Evolutionary conservation across 2,113 vertebrate genomes (phyloP), one percentile per base, ranked within the genome.

Genomic region (Ascaphus truei): DNA sequence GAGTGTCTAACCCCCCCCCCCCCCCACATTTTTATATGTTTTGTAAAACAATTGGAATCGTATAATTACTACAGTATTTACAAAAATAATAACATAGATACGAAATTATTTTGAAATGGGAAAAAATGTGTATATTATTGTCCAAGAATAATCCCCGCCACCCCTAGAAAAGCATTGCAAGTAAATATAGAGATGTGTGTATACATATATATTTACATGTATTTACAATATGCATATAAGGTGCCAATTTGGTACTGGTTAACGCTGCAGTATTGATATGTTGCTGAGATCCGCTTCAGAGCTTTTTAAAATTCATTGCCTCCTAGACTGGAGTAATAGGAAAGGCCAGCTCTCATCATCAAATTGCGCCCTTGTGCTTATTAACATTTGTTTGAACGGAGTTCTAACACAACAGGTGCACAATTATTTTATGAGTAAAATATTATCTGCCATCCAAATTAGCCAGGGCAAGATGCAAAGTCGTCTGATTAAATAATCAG

Each of bases 401-500:
- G 84, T 85, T 85, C 82, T 52, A 80, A 85, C 87, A 89, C 88
- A 90, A 91, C 90, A 91, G 89, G 89, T 91, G 88, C 84, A 85
- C 83, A 86, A 88, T 90, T 92, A 90, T 87, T 90, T 84, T 90
- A 86, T 84, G 83, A 86, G 86, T 87, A 89, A 90, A 90, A 92
- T 92, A 91, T 89, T 90, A 91, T 88, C 88, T 87, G 80, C 80
- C 79, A 88, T 88, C 82, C 76, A 87, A 90, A 91, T 92, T 89
- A 91, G 79, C 83, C 80, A 65, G 86, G 86, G 84, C 88, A 88
- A 88, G 88, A 89, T 87, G 89, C 66, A 78, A 85, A 83, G 84
- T 85, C 86, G 84, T 84, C 82, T 91, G 89, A 91, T 92, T 90
- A 90, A 90, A 90, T 91, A 92, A 91, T 91, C 86, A 90, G 83